Evolutionary conservation across 2,797 vertebrate genomes (phyloP).

Genomic region (Enteromius paludinosus): DNA sequence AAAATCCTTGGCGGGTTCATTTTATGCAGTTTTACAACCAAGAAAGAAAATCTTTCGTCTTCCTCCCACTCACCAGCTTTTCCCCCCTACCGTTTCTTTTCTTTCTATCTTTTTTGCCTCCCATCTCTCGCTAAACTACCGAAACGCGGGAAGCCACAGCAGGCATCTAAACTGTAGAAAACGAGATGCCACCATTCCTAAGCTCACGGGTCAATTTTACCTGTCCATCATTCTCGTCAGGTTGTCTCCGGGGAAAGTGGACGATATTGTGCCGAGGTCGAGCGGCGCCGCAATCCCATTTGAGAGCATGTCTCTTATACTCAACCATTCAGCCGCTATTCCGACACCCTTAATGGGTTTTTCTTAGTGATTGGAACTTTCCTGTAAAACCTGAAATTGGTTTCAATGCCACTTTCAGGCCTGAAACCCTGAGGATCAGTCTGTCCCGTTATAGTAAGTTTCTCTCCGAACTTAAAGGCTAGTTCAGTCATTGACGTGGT

Average conservation of each 20-base stretch:
- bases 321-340: conserved; percentile 30
- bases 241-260: background rate
- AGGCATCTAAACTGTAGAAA: conserved; percentile 29
- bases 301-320: conserved; percentile 33
- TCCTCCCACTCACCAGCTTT: conserved; percentile 27
- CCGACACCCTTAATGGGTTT: conserved; percentile 29
- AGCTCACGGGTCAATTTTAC: conserved; percentile 46
- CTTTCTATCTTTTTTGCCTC: background rate
- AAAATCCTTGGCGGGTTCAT: conserved; percentile 31
- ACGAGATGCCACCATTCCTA: conserved; percentile 31
- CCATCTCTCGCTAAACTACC: conserved; percentile 36
- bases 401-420: conserved; percentile 35
- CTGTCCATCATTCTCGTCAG: conserved; percentile 52
- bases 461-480: background rate
- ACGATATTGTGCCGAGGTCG: background rate
- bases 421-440: background rate
- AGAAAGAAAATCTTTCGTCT: conserved; percentile 26
- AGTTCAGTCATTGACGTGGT: background rate
- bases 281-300: conserved; percentile 36
- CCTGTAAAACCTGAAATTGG: conserved; percentile 23
- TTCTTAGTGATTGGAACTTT: conserved; percentile 32
- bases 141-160: conserved; percentile 16
- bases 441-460: background rate
- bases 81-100: background rate
- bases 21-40: conserved; percentile 34